Conservation (phyloP, 2,797 vertebrate genomes). For the Choloepus didactylus region DNA sequence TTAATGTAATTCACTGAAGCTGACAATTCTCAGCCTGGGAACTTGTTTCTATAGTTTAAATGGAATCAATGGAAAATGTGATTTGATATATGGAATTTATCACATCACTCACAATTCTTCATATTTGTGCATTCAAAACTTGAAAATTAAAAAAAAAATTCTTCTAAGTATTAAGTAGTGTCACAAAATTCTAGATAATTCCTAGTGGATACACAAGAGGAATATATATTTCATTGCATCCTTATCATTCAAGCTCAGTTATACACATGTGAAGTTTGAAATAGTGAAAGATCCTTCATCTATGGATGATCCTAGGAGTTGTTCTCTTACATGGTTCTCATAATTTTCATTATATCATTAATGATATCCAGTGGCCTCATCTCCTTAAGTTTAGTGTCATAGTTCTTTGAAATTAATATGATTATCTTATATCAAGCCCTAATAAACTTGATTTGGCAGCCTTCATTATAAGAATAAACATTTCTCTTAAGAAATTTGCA, state of each 20-base stretch:
- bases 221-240: accelerated
- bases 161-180: not conserved
- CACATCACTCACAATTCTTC: not conserved
- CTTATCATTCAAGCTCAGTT: not conserved
- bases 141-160: not conserved
- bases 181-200: not conserved
- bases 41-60: accelerated
- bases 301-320: no score
- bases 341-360: not conserved
- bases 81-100: not conserved
- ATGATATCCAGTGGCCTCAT: no score
- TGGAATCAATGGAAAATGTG: not conserved
- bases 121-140: not conserved
- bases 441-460: not conserved
- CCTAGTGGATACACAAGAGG: not conserved
- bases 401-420: not conserved
- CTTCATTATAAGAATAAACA: conserved; percentile 29
- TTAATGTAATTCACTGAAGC: not conserved
- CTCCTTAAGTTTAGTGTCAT: not conserved
- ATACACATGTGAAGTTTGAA: not conserved
- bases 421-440: not conserved
- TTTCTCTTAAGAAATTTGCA: conserved; percentile 37
- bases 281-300: not conserved
- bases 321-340: not conserved
- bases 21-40: not conserved